These are phyloP conservation scores for Drosophila hamatofila DNA, from an alignment of 2,888 invertebrate genomes.

Conservation along the genomic window DNA sequence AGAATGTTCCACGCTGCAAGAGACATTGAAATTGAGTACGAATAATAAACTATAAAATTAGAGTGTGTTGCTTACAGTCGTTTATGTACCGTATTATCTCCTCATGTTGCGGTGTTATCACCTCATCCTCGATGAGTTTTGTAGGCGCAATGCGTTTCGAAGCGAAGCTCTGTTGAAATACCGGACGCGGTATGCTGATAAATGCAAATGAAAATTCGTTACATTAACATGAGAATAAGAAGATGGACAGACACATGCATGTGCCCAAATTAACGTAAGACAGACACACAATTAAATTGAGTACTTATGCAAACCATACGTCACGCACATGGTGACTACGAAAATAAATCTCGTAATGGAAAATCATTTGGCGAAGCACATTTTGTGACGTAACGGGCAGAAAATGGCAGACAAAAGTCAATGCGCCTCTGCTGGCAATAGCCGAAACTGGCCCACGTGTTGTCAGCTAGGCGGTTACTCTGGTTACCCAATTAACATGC, in stretches of 20 bases:
- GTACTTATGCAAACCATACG: constrained; percentile 56
- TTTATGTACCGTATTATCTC: constrained; percentile 94
- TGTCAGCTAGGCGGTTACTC: constrained; percentile 30
- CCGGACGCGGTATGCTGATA: constrained; percentile 91
- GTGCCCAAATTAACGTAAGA: background rate
- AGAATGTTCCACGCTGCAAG: constrained; percentile 84
- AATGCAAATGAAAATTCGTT: constrained; percentile 75
- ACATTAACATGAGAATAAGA: constrained; percentile 27
- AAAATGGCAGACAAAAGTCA: constrained; percentile 46
- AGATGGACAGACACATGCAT: constrained; percentile 1
- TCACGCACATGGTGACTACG: constrained; percentile 55
- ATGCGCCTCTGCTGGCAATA: constrained; percentile 53
- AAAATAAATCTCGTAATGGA: constrained; percentile 58
- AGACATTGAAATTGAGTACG: background rate
- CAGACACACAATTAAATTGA: background rate
- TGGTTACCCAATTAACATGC: constrained; percentile 60
- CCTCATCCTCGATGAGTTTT: constrained; percentile 86
- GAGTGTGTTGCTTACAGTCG: constrained; percentile 89
- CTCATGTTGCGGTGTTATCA: constrained; percentile 92
- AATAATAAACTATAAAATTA: background rate
- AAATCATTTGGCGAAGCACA: constrained; percentile 32
- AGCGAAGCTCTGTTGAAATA: constrained; percentile 87
- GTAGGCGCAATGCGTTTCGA: constrained; percentile 85
- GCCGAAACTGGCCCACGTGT: constrained; percentile 71
- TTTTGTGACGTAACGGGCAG: constrained; percentile 61